Evolutionary conservation across 2,888 invertebrate genomes (phyloP).

Genomic region (Smittia sp.): DNA sequence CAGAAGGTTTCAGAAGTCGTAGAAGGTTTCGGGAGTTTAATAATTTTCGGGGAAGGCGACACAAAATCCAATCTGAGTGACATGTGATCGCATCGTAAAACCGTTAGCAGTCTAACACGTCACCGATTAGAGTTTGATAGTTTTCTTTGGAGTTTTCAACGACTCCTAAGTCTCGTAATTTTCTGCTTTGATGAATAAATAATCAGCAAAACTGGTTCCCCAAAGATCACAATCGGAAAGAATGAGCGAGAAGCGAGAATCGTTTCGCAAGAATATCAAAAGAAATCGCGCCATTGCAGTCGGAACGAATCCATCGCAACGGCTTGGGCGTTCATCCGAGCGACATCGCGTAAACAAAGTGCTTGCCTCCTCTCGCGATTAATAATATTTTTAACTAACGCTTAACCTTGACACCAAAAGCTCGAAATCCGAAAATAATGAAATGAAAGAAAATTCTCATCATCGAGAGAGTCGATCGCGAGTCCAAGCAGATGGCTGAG

Average conservation of each 20-base stretch:
- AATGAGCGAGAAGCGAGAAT: not conserved
- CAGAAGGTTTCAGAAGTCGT: no score
- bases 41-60: no score
- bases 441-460: not conserved
- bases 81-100: no score
- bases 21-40: no score
- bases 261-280: slow-evolving; percentile 24
- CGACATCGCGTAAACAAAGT: slow-evolving; percentile 4
- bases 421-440: not conserved
- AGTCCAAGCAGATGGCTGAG: not conserved
- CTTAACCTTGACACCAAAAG: slow-evolving; percentile 18
- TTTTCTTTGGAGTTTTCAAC: no score
- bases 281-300: not conserved
- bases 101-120: no score
- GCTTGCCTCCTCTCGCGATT: not conserved
- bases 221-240: not conserved
- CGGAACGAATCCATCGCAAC: slow-evolving; percentile 9
- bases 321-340: not conserved
- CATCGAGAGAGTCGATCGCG: not conserved
- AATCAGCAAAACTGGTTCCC: slow-evolving; percentile 21
- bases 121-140: no score
- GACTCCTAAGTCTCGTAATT: no score
- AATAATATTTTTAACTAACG: slow-evolving; percentile 4
- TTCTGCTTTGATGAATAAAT: slow-evolving; percentile 38
- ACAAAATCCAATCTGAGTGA: no score